Evolutionary conservation across 2,888 invertebrate species (phyloP).

Genomic region (Petrolisthes cinctipes): DNA sequence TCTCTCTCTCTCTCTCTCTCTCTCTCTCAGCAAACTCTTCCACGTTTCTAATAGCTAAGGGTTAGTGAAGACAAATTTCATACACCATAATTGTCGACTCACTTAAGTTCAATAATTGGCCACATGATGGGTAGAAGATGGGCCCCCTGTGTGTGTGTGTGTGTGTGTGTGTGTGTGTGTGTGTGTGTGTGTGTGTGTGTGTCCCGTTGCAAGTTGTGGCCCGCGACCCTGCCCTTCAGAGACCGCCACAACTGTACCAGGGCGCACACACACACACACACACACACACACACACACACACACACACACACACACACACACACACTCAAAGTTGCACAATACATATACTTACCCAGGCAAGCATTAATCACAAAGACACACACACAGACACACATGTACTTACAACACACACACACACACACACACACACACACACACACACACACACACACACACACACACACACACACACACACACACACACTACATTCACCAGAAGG

Average conservation of each 20-base stretch:
- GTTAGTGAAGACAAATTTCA: too few relatives aligned
- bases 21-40: background rate
- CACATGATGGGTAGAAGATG: too few relatives aligned
- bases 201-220: background rate
- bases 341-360: background rate
- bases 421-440: background rate
- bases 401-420: background rate
- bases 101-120: too few relatives aligned
- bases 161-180: constrained; percentile 2
- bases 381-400: background rate
- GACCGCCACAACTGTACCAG: background rate
- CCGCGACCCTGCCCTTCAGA: background rate
- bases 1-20: background rate
- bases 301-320: background rate
- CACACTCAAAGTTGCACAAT: too few relatives aligned
- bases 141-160: background rate
- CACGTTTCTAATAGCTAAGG: background rate
- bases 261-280: background rate
- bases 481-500: background rate
- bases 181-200: background rate
- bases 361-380: background rate
- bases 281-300: background rate
- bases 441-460: background rate
- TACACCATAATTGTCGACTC: too few relatives aligned
- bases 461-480: background rate